Evolutionary conservation across 2,113 vertebrate genomes (phyloP).

Genomic region (Apodemus sylvaticus): DNA sequence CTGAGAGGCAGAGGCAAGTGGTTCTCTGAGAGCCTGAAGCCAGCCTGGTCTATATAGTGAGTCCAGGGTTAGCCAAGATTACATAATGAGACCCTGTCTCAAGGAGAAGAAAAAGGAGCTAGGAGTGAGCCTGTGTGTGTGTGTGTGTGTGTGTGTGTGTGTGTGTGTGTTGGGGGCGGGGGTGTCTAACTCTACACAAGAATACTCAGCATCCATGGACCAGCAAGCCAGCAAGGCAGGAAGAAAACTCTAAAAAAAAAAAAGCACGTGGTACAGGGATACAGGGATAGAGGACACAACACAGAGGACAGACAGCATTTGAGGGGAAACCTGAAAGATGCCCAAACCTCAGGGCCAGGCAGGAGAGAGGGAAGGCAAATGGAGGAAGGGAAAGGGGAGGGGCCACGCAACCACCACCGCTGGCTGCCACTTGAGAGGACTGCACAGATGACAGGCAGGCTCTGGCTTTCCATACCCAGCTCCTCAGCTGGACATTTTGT

Average conservation of each 20-base stretch:
- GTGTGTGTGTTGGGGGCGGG: no score
- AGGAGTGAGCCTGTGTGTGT: not conserved
- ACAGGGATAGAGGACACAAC: not conserved
- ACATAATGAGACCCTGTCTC: not conserved
- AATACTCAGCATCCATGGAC: not conserved
- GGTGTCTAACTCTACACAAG: not conserved
- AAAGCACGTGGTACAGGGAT: no score
- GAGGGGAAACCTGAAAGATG: not conserved
- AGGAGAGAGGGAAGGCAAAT: not conserved
- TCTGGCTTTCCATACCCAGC: not conserved
- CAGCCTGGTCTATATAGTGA: not conserved
- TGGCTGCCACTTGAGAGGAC: not conserved
- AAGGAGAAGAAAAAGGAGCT: not conserved
- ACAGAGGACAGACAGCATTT: not conserved
- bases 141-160: no score
- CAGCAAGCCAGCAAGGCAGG: not conserved
- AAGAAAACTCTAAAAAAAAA: not conserved
- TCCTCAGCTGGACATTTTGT: not conserved
- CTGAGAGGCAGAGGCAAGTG: not conserved
- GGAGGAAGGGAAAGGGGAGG: fast-evolving
- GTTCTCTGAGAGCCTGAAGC: not conserved
- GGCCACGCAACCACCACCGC: fast-evolving
- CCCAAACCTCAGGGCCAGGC: not conserved
- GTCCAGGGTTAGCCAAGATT: not conserved
- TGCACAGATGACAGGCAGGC: not conserved